Conservation (phyloP, 2,888 invertebrate genomes). For the Ophonus ardosiacus region DNA sequence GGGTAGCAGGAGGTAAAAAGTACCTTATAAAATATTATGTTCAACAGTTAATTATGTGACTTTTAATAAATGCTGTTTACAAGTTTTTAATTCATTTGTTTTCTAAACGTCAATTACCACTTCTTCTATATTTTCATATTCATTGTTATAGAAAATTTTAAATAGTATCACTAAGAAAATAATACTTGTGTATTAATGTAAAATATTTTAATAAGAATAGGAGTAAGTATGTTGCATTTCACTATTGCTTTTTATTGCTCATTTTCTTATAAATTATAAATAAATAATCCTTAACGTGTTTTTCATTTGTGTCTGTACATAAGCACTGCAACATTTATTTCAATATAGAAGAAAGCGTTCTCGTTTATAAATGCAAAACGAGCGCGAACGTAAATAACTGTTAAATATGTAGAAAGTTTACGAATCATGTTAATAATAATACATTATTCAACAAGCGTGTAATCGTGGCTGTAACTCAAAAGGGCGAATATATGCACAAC, state of each 20-base stretch:
- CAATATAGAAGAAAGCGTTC: not conserved
- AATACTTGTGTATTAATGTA: too few relatives aligned
- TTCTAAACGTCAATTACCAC: too few relatives aligned
- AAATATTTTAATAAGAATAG: too few relatives aligned
- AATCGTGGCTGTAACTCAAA: not conserved
- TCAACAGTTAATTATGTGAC: too few relatives aligned
- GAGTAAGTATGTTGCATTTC: too few relatives aligned
- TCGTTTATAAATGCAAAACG: not conserved
- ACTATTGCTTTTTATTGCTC: not conserved
- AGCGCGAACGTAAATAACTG: not conserved
- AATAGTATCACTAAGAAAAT: too few relatives aligned
- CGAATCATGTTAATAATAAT: not conserved
- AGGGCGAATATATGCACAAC: not conserved
- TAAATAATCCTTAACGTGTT: not conserved
- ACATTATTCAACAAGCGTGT: not conserved
- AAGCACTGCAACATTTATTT: not conserved
- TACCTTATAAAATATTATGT: too few relatives aligned
- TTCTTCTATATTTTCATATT: too few relatives aligned
- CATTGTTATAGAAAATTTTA: too few relatives aligned
- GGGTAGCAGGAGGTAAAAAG: too few relatives aligned
- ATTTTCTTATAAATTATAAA: not conserved
- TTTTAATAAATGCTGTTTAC: too few relatives aligned
- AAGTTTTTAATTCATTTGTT: too few relatives aligned
- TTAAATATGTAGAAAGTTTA: not conserved
- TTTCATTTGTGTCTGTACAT: not conserved